Base-by-base conservation (phyloP, 2,113 vertebrate genomes). In the Polypterus senegalus region DNA sequence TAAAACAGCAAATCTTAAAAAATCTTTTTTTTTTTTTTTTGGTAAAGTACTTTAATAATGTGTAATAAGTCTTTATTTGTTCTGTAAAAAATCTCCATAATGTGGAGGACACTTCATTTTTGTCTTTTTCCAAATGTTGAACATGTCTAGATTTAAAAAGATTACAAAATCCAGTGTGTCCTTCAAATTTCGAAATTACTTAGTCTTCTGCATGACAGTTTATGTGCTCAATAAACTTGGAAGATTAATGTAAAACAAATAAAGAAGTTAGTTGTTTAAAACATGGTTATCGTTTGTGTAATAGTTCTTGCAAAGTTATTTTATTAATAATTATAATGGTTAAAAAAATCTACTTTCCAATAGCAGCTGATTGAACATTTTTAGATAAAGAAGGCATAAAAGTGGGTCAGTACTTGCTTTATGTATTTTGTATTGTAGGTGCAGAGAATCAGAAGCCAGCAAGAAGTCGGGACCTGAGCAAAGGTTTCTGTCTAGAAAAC, bases 401-500 rank as follows among this genome's bases (percentile, higher is more conserved):
- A 87, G 90, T 86, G 86, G 27, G 27, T 27, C 27, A 27, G 27
- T 27, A 27, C 88, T 91, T 85, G 88, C 91, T 86, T 78, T 88
- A 81, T 89, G 83, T 92, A 92, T 84, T 92, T 87, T 92, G 86
- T 92, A 88, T 92, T 90, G 70, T 92, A 92, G 91, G 85, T 90
- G 89, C 87, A 75, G 88, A 67, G 86, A 81, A 78, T 79, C 86
- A 79, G 87, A 91, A 86, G 91, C 89, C 74, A 84, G 66, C 71
- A 86, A 76, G 88, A 83, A 73, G 85, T 52, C 66, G 88, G 80
- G 89, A 87, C 81, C 82, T 85, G 81, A 82, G 77, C 87, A 85
- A 87, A 91, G 90, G 90, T 90, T 89, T 91, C 86, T 91, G 88
- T 87, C 81, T 80, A 78, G 77, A 83, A 83, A 83, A 82, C 83